phyloP scores from a whole-genome alignment of 2,113 vertebrate species.

The Zosterops lateralis region DNA sequence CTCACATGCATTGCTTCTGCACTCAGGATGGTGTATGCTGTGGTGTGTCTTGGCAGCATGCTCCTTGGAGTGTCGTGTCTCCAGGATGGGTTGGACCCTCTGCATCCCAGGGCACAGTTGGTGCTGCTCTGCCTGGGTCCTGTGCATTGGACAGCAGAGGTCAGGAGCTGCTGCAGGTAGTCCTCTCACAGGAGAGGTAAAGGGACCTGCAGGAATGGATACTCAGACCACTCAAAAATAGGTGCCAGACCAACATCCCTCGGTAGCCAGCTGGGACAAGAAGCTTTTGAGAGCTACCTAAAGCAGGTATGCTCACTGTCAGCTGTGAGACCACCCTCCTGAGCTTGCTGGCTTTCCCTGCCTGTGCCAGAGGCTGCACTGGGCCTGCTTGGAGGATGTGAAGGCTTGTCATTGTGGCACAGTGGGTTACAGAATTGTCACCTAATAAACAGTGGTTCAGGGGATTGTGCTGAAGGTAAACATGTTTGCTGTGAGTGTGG shows the following conservation, averaged over 20 bases:
- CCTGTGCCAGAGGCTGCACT: background rate
- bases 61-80: accelerated
- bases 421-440: background rate
- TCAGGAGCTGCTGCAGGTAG: background rate
- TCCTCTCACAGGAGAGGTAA: background rate
- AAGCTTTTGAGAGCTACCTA: accelerated
- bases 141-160: background rate
- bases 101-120: background rate
- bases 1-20: accelerated
- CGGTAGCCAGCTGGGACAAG: accelerated
- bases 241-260: accelerated
- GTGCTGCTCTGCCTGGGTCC: background rate
- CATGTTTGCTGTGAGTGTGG: background rate
- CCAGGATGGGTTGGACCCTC: background rate
- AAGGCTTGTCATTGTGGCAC: accelerated
- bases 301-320: accelerated
- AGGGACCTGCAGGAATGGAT: background rate
- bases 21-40: background rate
- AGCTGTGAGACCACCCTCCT: background rate
- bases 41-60: background rate
- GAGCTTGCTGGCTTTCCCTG: background rate
- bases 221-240: background rate
- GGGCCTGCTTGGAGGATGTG: background rate
- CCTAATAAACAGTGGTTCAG: background rate
- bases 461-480: background rate